Evolutionary conservation across 2,113 vertebrate species (phyloP), one percentile per base, ranked within the genome.

Genomic region (Ptychochromis oligacanthus): DNA sequence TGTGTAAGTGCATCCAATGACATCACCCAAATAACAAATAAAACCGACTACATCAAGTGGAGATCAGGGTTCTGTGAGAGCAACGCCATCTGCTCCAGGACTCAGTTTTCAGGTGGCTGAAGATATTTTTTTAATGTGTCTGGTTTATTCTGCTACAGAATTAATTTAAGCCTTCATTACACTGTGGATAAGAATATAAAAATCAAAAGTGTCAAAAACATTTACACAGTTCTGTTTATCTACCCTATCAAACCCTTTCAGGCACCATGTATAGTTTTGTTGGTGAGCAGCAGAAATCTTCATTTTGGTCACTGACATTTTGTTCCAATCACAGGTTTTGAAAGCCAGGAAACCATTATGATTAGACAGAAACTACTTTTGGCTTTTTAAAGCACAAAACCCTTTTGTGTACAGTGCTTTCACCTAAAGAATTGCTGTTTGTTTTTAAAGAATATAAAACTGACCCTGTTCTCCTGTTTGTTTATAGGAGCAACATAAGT

Each of bases 401-500:
- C 0, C 5, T 26, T 67, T 46, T 46, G 64, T 70, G 26, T 20
- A 20, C 1, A 52, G 43, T 15, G 1, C 5, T 49, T 17, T 17
- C 15, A 49, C 46, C 1, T 49, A 5, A 49, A 49, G 46, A 49
- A 17, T 14, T 72, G 6, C 26, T 34, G 10, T n/a, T 52, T 70
- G 43, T 46, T 70, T 65, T 43, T 43, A 65, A 43, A 65, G 36
- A 4, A 14, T 61, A 36, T 57, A 20, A 46, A 24, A 28, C 34
- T 75, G 26, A 34, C 38, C 0, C 5, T 36, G 2, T 84, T 59
- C 17, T 80, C 7, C 13, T 65, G 26, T 14, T 72, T 43, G 34
- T 75, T 60, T 24, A 20, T 38, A 96, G 96, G 93, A 96, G 8
- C 91, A 91, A 4, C 72, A 94, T 15, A 74, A 54, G 43, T 93